A percentile compares a stretch with the other conserved stretches of the same genome.
phyloP scores from a whole-genome alignment of 2,113 vertebrate species.

The Monarcha castaneiventris region DNA sequence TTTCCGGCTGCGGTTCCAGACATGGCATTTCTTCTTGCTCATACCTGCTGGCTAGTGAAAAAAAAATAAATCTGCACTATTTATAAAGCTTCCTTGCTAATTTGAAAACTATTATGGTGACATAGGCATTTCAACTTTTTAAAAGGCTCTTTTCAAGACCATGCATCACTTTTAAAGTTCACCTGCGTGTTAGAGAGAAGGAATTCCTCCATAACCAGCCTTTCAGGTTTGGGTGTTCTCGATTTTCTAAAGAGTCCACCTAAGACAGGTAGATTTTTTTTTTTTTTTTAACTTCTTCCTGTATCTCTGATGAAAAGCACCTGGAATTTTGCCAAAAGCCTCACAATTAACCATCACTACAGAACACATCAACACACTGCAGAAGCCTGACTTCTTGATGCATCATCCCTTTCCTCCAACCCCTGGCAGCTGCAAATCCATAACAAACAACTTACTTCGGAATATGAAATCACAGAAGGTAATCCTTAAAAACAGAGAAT shows the following conservation, averaged over 20 bases:
- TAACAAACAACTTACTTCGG: not conserved
- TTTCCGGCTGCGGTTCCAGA: not conserved
- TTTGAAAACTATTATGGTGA: conserved; percentile 1
- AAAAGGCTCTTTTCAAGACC: not conserved
- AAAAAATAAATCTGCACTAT: not conserved
- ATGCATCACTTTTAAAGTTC: conserved; percentile 33
- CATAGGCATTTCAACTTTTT: not conserved
- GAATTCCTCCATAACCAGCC: conserved; percentile 45
- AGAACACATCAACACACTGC: not conserved
- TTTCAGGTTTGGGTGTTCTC: conserved; percentile 60
- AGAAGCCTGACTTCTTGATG: not conserved
- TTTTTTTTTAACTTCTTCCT: conserved; percentile 25
- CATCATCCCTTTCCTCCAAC: not conserved
- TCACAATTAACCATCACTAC: not conserved
- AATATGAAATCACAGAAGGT: not conserved
- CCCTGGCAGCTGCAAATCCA: not conserved
- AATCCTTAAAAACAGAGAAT: not conserved
- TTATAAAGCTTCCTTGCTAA: conserved; percentile 21
- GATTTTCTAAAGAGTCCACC: conserved; percentile 26
- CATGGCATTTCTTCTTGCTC: not conserved
- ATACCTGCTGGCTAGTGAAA: conserved; percentile 38
- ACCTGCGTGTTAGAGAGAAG: not conserved
- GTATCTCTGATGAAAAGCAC: conserved; percentile 50
- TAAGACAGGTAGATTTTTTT: not conserved
- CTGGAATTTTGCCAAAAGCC: conserved; percentile 21